phyloP scores from a whole-genome alignment of 2,797 vertebrate genomes.

The Oryzias dopingdopingensis region DNA sequence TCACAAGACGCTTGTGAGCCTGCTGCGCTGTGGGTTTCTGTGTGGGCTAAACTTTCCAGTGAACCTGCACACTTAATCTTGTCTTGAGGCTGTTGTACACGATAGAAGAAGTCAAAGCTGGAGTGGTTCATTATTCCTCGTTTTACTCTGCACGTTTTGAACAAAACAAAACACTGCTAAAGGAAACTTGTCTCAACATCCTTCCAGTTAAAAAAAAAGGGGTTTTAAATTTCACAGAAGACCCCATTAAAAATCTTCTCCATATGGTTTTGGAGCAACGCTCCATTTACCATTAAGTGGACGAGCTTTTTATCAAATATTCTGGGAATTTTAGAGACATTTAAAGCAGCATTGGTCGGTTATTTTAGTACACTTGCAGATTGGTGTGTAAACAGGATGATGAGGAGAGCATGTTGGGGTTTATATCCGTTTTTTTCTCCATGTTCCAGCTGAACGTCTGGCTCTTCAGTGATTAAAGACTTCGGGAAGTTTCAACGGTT shows the following conservation, averaged over 20 bases:
- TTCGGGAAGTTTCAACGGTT: background rate
- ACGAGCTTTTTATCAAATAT: too few species aligned
- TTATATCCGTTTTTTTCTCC: background rate
- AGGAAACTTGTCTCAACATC: too few species aligned
- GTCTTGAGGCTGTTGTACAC: slow-evolving; percentile 23
- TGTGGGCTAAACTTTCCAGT: slow-evolving; percentile 51
- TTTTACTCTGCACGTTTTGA: background rate
- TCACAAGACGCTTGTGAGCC: slow-evolving; percentile 34
- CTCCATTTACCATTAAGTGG: too few species aligned
- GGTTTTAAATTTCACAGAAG: too few species aligned
- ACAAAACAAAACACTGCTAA: too few species aligned
- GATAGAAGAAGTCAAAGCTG: slow-evolving; percentile 28
- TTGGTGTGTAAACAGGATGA: background rate
- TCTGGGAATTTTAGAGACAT: background rate
- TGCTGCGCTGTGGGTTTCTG: slow-evolving; percentile 23
- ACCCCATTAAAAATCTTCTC: too few species aligned
- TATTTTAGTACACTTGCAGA: background rate
- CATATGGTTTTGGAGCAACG: too few species aligned
- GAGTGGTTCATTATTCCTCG: slow-evolving; percentile 31
- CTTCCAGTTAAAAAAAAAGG: too few species aligned
- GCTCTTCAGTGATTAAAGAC: too few species aligned
- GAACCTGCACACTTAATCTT: slow-evolving; percentile 55
- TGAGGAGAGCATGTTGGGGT: background rate
- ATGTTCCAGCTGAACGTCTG: too few species aligned
- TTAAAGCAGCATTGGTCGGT: background rate